Base-by-base conservation (phyloP, 2,113 vertebrate genomes). In the Myotis brandtii region DNA sequence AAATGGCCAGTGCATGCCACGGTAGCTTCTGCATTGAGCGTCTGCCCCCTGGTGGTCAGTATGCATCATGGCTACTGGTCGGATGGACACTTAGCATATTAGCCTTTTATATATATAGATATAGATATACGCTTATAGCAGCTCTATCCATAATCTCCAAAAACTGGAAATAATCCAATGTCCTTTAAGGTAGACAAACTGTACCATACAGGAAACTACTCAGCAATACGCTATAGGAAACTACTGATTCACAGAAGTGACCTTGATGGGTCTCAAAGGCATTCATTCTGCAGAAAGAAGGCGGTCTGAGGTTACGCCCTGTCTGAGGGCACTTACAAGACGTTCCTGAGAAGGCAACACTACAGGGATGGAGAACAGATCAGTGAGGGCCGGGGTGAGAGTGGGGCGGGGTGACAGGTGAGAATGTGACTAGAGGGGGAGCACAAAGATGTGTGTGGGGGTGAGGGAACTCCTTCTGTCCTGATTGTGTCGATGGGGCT, bases 341-440 rank as follows among this genome's bases (percentile, higher is more conserved):
- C 17, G 50, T 25, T 64, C 75, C 72, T 69, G 20, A 92, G 89
- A 96, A 88, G 27, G 30, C 25, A 91, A n/a, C n/a, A 48, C 14
- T 34, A 13, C 9, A 37, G 25, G 25, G 18, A 69, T 7, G 20
- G 9, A 84, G 56, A 86, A 69, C 9, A 85, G 46, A 84, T 23
- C 1, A 69, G 37, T 56, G 75, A 93, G 87, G 32, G 20, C 6
- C 25, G 70, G 54, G 27, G 27, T 23, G 72, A 32, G 21, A 77
- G 52, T 2, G 1, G 30, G 0, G 20, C 2, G 0, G 4, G 20
- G 23, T 9, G 21, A 2, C 11, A 17, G 9, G 6, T 9, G 11
- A 40, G 48, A 46, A 1, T 8, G 11, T 11, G 10, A 66, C 17
- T 21, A 25, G 34, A 52, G 17, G 18, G 18, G 56, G 1, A 37